phyloP scores from a whole-genome alignment of 1,140 invertebrate species.

The Drosophila ohnishii region DNA sequence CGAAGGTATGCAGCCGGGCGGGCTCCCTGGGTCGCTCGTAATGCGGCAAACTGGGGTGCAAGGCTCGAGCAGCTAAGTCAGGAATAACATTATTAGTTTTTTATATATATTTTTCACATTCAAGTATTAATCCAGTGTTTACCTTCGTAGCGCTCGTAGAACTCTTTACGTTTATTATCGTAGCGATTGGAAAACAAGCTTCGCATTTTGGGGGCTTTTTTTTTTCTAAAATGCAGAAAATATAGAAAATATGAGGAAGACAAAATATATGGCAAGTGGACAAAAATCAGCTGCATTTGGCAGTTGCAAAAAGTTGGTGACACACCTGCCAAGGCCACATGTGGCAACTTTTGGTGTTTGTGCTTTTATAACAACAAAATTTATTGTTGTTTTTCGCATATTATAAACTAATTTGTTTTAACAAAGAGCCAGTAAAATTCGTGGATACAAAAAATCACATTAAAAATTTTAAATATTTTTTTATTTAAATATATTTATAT shows the following conservation, averaged over 20 bases:
- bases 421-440: too few species aligned
- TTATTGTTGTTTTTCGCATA: too few species aligned
- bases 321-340: not conserved
- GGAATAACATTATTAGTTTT: not conserved
- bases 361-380: not conserved
- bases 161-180: slow-evolving; percentile 12
- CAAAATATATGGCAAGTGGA: not conserved
- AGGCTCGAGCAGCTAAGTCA: slow-evolving; percentile 11
- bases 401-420: not conserved
- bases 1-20: fast-evolving
- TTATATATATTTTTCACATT: too few species aligned
- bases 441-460: too few species aligned
- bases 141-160: slow-evolving; percentile 45
- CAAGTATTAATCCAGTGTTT: not conserved
- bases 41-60: slow-evolving; percentile 13
- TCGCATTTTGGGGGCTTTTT: slow-evolving; percentile 5
- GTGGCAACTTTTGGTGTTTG: not conserved
- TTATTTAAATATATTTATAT: too few species aligned
- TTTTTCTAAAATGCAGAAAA: not conserved
- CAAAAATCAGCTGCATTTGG: not conserved
- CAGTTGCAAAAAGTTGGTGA: slow-evolving; percentile 1
- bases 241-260: not conserved
- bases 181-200: slow-evolving; percentile 43
- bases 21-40: slow-evolving; percentile 30
- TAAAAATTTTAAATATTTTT: too few species aligned